Evolutionary conservation across 2,888 invertebrate genomes (phyloP).

Genomic region (Phrixothrix hirtus): DNA sequence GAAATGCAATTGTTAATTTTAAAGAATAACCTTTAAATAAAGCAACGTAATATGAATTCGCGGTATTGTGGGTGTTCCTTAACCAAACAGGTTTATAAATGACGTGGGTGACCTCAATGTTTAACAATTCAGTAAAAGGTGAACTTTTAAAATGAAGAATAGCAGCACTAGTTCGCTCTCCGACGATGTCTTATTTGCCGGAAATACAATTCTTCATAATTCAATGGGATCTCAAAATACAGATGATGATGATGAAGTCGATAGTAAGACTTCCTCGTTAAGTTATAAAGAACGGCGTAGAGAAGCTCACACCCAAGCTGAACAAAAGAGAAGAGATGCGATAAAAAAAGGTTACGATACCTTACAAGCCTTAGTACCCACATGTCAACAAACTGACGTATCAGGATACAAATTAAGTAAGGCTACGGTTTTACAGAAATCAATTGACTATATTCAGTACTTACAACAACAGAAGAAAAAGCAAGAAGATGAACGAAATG

Average conservation of each 20-base stretch:
- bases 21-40: background rate
- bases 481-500: slow-evolving; percentile 92
- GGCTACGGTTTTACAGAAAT: slow-evolving; percentile 92
- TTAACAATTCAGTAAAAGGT: background rate
- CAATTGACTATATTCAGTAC: slow-evolving; percentile 91
- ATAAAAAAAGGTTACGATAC: slow-evolving; percentile 97
- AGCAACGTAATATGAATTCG: background rate
- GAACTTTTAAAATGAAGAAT: background rate
- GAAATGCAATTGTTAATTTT: background rate
- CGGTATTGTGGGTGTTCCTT: background rate
- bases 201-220: background rate
- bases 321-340: slow-evolving; percentile 94
- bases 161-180: slow-evolving; percentile 3
- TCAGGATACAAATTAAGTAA: slow-evolving; percentile 93
- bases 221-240: slow-evolving; percentile 46
- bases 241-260: slow-evolving; percentile 67
- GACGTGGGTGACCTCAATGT: background rate
- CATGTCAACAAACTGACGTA: slow-evolving; percentile 89
- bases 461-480: slow-evolving; percentile 89
- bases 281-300: slow-evolving; percentile 92
- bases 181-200: slow-evolving; percentile 6
- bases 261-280: slow-evolving; percentile 64
- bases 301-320: slow-evolving; percentile 95
- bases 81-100: background rate
- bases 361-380: slow-evolving; percentile 89